Evolutionary conservation across 2,797 vertebrate species (phyloP).

Genomic region (Molossus alvarezi): DNA sequence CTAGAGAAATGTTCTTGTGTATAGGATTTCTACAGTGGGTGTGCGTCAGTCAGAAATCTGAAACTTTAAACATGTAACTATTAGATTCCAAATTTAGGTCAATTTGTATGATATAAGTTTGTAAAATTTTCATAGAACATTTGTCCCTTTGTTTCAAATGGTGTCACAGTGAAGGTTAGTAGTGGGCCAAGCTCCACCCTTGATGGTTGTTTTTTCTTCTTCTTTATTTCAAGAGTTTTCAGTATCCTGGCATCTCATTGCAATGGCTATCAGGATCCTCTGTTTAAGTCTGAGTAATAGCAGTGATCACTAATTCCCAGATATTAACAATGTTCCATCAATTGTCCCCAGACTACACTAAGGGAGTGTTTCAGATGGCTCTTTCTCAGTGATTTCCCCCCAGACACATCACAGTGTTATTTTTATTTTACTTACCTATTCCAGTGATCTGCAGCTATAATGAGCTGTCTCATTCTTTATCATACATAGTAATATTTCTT

Average conservation of each 20-base stretch:
- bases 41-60: neutral
- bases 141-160: neutral
- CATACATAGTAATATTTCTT: neutral
- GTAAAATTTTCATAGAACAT: neutral
- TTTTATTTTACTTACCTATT: neutral
- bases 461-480: neutral
- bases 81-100: slow-evolving; percentile 5
- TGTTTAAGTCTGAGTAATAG: slow-evolving; percentile 37
- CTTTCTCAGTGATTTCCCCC: neutral
- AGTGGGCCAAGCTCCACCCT: neutral
- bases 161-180: neutral
- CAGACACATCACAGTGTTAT: neutral
- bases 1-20: neutral
- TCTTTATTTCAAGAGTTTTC: slow-evolving; percentile 52
- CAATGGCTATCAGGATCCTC: slow-evolving; percentile 57
- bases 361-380: neutral
- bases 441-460: neutral
- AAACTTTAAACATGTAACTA: slow-evolving; percentile 26
- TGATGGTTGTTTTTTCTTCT: neutral
- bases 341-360: neutral
- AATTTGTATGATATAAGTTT: neutral
- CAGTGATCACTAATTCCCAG: neutral
- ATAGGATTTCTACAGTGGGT: neutral
- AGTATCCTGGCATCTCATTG: neutral
- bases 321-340: neutral